phyloP scores from a whole-genome alignment of 2,113 vertebrate species.

The Eurypyga helias region DNA sequence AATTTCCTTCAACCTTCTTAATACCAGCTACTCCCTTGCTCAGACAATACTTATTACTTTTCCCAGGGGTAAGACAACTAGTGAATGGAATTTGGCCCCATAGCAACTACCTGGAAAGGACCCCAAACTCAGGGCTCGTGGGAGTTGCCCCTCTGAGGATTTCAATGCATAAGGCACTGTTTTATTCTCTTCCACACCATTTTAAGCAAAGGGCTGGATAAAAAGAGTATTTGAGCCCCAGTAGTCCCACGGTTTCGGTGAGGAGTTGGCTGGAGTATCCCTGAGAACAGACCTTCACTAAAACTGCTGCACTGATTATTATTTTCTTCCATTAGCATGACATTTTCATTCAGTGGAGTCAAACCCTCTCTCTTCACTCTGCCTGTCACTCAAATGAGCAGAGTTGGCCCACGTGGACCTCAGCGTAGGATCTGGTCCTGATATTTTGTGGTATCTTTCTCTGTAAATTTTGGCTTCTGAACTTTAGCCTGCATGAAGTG shows the following conservation, averaged over 20 bases:
- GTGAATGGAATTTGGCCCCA: not conserved
- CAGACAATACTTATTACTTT: not conserved
- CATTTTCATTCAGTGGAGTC: not conserved
- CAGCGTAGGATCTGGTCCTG: not conserved
- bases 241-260: rapidly evolving
- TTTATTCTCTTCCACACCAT: not conserved
- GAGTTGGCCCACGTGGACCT: not conserved
- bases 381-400: not conserved
- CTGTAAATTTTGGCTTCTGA: conserved; percentile 8
- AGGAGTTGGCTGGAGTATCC: not conserved
- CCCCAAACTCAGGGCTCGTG: not conserved
- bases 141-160: not conserved
- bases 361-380: not conserved
- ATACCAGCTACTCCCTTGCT: not conserved
- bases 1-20: not conserved
- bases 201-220: not conserved
- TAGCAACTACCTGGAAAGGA: not conserved
- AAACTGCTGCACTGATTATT: not conserved
- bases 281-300: not conserved
- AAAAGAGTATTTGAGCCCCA: not conserved
- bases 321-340: not conserved
- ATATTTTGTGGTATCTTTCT: not conserved
- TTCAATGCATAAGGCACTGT: not conserved
- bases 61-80: not conserved
- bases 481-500: not conserved